Base-by-base conservation (phyloP, 1,140 invertebrate genomes). In the Ptiloglossa arizonensis region DNA sequence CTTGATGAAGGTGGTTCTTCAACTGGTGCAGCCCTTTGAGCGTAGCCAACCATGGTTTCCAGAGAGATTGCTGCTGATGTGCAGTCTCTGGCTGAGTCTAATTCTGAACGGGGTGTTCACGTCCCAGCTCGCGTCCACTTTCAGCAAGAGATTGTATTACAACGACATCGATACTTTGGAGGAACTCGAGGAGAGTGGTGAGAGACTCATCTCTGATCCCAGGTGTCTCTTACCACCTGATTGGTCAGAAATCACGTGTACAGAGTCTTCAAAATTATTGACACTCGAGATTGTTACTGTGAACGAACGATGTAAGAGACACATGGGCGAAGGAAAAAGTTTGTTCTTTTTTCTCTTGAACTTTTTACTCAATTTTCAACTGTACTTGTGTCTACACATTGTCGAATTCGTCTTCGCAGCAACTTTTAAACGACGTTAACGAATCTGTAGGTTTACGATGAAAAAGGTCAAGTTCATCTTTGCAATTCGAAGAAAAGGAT, bases 131-230 rank as follows among this genome's bases (percentile, higher is more conserved):
- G 90, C 91, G 8, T 91, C 90, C 0, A 89, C 81, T 0, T 89
- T 92, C 62, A 92, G 90, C 35, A 89, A 90, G 32, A 88, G 90
- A 0, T 46, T 91, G 5, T 93, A 92, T 84, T 93, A 93, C 56
- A 82, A 86, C 0, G 89, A 93, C 67, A 85, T 90, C 5, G 86
- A 92, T 41, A 92, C 92, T 0, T 46, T 93, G 13, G 74, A 86
- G 13, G 88, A 93, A 22, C 52, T 93, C 24, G 90, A 91, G 13
- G 77, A 88, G 0, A 83, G 87, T 0, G 86, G 90, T 13, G 48
- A 85, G 50, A 11, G 46, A n/a, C 46, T 6, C 74, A 4, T 24
- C 50, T 52, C n/a, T 24, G n/a, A 52, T 9, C 9, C 32, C 13
- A 17, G n/a, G n/a, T n/a, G n/a, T n/a, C n/a, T n/a, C n/a, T n/a